Conservation (phyloP, 2,113 vertebrate species). For the Python bivittatus region DNA sequence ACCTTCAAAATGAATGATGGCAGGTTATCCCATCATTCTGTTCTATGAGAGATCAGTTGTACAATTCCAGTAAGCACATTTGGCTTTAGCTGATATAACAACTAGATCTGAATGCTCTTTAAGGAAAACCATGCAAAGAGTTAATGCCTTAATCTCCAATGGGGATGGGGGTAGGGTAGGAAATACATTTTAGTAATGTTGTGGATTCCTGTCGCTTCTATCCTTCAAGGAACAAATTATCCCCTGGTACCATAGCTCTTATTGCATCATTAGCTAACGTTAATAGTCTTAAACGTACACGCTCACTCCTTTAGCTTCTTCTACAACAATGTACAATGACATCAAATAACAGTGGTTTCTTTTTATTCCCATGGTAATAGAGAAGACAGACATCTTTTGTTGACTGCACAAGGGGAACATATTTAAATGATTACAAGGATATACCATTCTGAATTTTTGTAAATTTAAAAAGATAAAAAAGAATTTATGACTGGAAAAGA, state of each 20-base stretch:
- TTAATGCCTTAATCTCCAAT: conserved; percentile 72
- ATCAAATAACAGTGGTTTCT: background rate
- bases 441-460: conserved; percentile 42
- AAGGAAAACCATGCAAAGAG: conserved; percentile 71
- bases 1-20: no score
- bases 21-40: conserved; percentile 54
- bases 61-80: conserved; percentile 66
- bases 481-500: conserved; percentile 13
- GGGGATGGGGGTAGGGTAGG: conserved; percentile 50
- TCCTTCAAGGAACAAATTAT: conserved; percentile 48
- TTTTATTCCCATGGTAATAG: conserved; percentile 20
- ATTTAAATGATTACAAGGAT: conserved; percentile 34
- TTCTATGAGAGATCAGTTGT: conserved; percentile 68
- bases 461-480: conserved; percentile 38
- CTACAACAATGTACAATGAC: conserved; percentile 30
- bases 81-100: conserved; percentile 60
- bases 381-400: conserved; percentile 35
- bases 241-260: conserved; percentile 48
- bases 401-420: conserved; percentile 33
- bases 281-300: conserved; percentile 65
- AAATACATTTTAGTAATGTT: conserved; percentile 70
- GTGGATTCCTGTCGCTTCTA: conserved; percentile 48
- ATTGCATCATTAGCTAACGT: background rate
- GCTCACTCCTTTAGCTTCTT: conserved; percentile 43
- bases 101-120: conserved; percentile 69